A percentile compares a stretch with the other conserved stretches of the same genome.
Conservation (phyloP, 1,140 invertebrate species). For the Panagrolaimus sp. region DNA sequence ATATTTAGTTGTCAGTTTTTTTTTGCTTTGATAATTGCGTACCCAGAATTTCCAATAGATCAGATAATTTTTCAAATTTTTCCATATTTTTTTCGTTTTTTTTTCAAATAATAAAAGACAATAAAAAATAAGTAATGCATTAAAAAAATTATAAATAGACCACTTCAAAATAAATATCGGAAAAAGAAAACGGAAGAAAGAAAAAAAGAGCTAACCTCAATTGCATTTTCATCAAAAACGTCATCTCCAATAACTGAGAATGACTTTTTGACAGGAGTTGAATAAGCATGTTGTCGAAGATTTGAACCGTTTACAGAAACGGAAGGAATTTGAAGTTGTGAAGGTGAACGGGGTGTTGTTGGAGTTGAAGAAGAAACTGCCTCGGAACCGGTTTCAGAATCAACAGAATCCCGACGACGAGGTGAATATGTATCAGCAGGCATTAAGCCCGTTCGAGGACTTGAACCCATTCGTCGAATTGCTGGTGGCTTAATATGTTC, state of each 20-base stretch:
- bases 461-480: constrained; percentile 4
- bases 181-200: neutral
- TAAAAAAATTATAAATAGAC: neutral
- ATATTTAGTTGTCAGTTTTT: neutral
- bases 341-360: neutral
- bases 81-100: neutral
- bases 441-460: neutral
- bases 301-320: neutral
- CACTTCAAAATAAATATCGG: neutral
- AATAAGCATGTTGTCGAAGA: constrained; percentile 4
- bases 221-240: constrained; percentile 9
- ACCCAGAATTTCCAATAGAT: no score
- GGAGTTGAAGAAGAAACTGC: neutral
- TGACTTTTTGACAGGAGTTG: constrained; percentile 15
- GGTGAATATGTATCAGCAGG: neutral
- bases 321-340: constrained; percentile 8
- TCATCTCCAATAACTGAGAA: neutral
- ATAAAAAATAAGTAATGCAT: neutral
- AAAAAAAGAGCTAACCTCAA: constrained; percentile 7
- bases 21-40: neutral
- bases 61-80: no score
- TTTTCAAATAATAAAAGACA: neutral
- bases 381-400: neutral
- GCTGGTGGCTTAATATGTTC: no score
- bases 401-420: neutral